Base-by-base conservation (phyloP, 2,113 vertebrate species). In the Elaphurus davidianus region DNA sequence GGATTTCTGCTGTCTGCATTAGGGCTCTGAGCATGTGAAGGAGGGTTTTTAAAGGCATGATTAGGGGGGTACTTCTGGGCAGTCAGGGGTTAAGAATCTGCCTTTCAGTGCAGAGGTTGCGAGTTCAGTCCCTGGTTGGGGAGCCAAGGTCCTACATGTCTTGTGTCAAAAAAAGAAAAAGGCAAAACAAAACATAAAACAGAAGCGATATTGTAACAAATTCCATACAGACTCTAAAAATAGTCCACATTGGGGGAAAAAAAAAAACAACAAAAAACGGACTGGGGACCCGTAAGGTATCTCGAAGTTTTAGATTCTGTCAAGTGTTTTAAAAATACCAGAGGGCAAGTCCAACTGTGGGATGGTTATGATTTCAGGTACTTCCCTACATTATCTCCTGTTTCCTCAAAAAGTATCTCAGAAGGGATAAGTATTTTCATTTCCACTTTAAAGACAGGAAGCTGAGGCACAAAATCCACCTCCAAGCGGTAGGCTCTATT, bases 211-310 rank as follows among this genome's bases (percentile, higher is more conserved):
- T 23, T 36, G 67, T 71, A 23, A 71, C 19, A 23, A 71, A 71
- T 71, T 71, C n/a, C 67, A 40, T 71, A 23, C 36, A 71, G 19
- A 71, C 9, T 71, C 36, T 71, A 40, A 71, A 71, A 76, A 76
- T 27, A 21, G 36, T 74, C 36, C 36, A 74, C 71, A 43, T 7
- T 74, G 8, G 0, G 2, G 40, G 5, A 0, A 0, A 0, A 9
- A 50, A 50, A 50, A 1, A 57, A 19, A n/a, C n/a, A 88, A 60
- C 14, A 33, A 87, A 88, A 91, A 25, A 8, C 25, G 1, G 1
- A 40, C 7, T 57, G 55, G 16, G 60, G 36, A 45, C 13, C 90
- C 12, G 12, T 10, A 30, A 87, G 9, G 10, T 79, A 30, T 59
- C 33, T 15, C 50, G 40, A 84, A 85, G 13, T 96, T 86, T 57